Base-by-base conservation (phyloP, 2,113 vertebrate genomes). In the Paratilapia polleni region DNA sequence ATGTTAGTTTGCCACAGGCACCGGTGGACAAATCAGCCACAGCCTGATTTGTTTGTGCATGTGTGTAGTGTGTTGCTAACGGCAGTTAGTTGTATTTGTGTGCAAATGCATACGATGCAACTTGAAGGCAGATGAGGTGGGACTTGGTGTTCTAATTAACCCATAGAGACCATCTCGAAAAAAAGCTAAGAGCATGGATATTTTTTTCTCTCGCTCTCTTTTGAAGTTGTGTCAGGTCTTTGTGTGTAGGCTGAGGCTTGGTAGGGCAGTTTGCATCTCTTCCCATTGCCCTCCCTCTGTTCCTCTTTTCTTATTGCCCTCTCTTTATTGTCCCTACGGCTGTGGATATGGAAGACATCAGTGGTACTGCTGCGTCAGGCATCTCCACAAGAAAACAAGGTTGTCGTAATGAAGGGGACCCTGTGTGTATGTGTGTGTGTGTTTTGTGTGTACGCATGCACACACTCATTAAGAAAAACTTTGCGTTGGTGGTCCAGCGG, bases 131-230 rank as follows among this genome's bases (percentile, higher is more conserved):
- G 81, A 85, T 85, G 85, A 95, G 89, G 86, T 89, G 89, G 89
- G 91, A 89, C 88, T 85, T 24, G 56, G 58, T 82, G 82, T 78
- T 84, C 62, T 95, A 95, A 96, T 96, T 94, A 95, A 94, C 93
- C 94, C 94, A 14, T 61, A 60, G 93, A 92, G 94, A 94, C 90
- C 77, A 80, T 68, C 68, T 70, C 2, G 17, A 0, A 80, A 75
- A 89, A 91, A 93, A 92, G 84, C 85, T 84, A 82, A 90, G 77
- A 62, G 78, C 86, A 52, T 70, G 43, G 15, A 28, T 52, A 52
- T 70, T 4, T 83, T 79, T 79, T 77, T 34, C 66, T 58, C 38
- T 78, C 84, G 87, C 74, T 87, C 70, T 81, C 91, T 87, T 94
- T 94, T 94, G 89, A 94, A 93, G 94, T 90, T 10, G 14, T 12